Evolutionary conservation across 2,797 vertebrate species (phyloP).

Genomic region (Arvicola amphibius): DNA sequence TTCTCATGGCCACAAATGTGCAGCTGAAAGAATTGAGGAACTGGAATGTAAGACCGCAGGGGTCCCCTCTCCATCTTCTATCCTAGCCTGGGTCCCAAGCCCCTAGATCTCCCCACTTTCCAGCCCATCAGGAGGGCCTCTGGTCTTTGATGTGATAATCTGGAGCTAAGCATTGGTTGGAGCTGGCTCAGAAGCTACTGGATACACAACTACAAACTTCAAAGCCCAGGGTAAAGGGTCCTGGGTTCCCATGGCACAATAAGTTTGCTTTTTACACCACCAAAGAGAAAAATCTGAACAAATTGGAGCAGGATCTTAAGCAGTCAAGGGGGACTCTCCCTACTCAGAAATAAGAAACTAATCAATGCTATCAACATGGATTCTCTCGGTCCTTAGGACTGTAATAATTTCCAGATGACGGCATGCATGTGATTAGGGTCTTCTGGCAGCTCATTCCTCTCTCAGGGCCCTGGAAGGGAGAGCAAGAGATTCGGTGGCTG

Average conservation of each 20-base stretch:
- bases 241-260: conserved; percentile 85
- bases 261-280: conserved; percentile 85
- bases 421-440: conserved; percentile 81
- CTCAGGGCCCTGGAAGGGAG: conserved; percentile 70
- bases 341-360: conserved; percentile 92
- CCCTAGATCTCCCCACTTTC: not conserved
- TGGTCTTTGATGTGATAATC: conserved; percentile 86
- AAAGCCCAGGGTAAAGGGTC: conserved; percentile 89
- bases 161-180: conserved; percentile 82
- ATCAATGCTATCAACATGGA: conserved; percentile 93
- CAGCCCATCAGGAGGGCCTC: conserved; percentile 72
- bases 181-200: conserved; percentile 79
- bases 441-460: conserved; percentile 76
- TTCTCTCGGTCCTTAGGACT: conserved; percentile 89
- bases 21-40: conserved; percentile 40
- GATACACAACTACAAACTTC: conserved; percentile 87
- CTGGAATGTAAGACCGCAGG: not conserved
- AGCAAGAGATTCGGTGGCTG: not conserved
- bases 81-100: not conserved
- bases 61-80: not conserved
- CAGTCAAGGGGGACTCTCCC: conserved; percentile 80
- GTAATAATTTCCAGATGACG: conserved; percentile 93
- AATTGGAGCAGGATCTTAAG: conserved; percentile 86
- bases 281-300: conserved; percentile 82
- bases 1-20: conserved; percentile 47